A percentile compares a stretch with the other conserved stretches of the same genome.
These are phyloP conservation scores for Numenius arquata DNA, from an alignment of 2,113 vertebrate species.

Conservation along the genomic window DNA sequence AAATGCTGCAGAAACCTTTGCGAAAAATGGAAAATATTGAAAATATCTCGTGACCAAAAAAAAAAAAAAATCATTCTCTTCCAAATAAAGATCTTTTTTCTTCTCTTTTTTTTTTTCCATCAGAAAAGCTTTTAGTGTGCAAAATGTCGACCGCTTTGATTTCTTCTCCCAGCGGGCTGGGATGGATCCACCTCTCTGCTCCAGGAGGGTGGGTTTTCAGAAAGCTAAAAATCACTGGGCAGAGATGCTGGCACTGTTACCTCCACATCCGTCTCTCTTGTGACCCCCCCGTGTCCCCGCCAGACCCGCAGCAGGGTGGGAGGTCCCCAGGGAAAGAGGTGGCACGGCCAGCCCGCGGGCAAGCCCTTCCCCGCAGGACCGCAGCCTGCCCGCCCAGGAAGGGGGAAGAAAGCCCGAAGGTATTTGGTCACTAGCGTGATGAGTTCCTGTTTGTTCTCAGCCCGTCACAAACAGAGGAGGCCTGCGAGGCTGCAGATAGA, in stretches of 20 bases:
- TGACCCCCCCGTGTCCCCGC: background rate
- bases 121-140: slow-evolving; percentile 62
- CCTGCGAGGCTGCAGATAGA: background rate
- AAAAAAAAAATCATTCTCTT: background rate
- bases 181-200: background rate
- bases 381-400: background rate
- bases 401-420: background rate
- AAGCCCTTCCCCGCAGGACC: background rate
- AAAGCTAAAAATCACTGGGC: slow-evolving; percentile 31
- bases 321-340: background rate
- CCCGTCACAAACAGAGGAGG: background rate
- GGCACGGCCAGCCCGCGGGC: background rate
- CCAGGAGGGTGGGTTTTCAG: background rate
- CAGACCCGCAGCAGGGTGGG: background rate
- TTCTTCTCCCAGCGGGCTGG: background rate
- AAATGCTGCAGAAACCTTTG: slow-evolving; percentile 53
- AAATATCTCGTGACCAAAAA: slow-evolving; percentile 22
- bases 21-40: slow-evolving; percentile 51
- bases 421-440: slow-evolving; percentile 52
- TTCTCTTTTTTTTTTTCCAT: background rate
- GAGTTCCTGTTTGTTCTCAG: background rate
- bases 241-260: background rate
- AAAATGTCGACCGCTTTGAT: slow-evolving; percentile 28
- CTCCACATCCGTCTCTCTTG: background rate
- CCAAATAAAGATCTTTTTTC: slow-evolving; percentile 39